These are phyloP conservation scores for Podilymbus podiceps DNA, from an alignment of 2,113 vertebrate genomes.

Conservation along the genomic window DNA sequence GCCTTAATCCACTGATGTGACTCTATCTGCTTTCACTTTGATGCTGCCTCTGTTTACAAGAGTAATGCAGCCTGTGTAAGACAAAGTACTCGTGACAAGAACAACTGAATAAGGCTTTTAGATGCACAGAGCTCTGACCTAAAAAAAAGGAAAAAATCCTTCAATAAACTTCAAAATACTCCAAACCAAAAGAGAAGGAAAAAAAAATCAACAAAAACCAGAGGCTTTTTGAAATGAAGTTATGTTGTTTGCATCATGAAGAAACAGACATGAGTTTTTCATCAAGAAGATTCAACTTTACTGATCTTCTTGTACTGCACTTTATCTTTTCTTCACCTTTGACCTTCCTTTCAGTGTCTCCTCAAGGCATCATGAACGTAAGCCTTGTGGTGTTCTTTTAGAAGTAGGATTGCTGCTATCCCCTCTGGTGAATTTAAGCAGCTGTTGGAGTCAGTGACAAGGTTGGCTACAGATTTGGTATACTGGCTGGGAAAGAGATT, in stretches of 20 bases:
- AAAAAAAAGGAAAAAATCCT: slow-evolving; percentile 70
- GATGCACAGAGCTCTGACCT: slow-evolving; percentile 85
- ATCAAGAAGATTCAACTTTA: slow-evolving; percentile 82
- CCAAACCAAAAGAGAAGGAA: slow-evolving; percentile 53
- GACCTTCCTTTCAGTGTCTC: slow-evolving; percentile 89
- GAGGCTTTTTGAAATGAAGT: slow-evolving; percentile 83
- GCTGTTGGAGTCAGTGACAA: slow-evolving; percentile 88
- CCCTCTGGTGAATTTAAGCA: slow-evolving; percentile 88
- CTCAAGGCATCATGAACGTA: slow-evolving; percentile 85
- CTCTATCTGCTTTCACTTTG: slow-evolving; percentile 95
- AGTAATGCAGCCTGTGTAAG: slow-evolving; percentile 92
- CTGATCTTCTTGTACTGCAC: slow-evolving; percentile 97
- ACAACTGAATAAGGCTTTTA: slow-evolving; percentile 93
- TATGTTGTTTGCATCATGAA: slow-evolving; percentile 72
- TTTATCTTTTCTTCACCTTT: slow-evolving; percentile 96
- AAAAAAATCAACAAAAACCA: slow-evolving; percentile 71
- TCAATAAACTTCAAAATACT: slow-evolving; percentile 71
- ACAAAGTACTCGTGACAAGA: slow-evolving; percentile 98
- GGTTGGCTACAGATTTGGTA: slow-evolving; percentile 88
- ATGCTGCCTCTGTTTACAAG: slow-evolving; percentile 90
- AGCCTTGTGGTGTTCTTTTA: slow-evolving; percentile 92
- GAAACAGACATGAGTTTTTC: slow-evolving; percentile 79
- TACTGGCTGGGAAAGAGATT: slow-evolving; percentile 96
- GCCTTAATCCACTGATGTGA: slow-evolving; percentile 99
- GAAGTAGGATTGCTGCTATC: slow-evolving; percentile 87